A percentile compares a stretch with the other conserved stretches of the same genome.
These are phyloP conservation scores for Trogon surrucura DNA, from an alignment of 2,113 vertebrate species.

Conservation along the genomic window DNA sequence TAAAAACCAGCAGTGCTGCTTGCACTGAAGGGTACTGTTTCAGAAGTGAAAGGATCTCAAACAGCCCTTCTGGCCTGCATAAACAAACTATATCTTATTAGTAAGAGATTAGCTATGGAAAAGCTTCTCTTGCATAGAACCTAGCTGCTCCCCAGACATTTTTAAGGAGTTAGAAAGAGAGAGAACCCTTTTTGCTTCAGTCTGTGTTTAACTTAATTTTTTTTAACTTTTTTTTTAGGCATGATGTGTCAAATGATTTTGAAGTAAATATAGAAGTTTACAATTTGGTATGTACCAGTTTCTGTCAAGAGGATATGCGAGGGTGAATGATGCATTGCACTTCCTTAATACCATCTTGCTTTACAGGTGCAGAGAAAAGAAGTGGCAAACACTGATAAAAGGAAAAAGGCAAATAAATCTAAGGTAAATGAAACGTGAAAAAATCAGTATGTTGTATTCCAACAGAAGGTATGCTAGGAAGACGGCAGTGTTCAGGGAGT, in stretches of 20 bases:
- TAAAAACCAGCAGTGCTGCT: background rate
- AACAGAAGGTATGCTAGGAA: background rate
- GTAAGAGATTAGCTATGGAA: background rate
- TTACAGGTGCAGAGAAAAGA: constrained; percentile 90
- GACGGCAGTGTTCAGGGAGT: background rate
- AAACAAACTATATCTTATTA: background rate
- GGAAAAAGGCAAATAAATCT: constrained; percentile 90
- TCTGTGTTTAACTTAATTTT: background rate
- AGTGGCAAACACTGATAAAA: constrained; percentile 82
- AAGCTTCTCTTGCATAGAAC: background rate
- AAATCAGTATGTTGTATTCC: background rate
- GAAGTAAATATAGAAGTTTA: constrained; percentile 91
- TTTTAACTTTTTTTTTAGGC: constrained; percentile 70
- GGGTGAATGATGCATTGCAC: background rate
- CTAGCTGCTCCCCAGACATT: background rate
- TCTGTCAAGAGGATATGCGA: background rate
- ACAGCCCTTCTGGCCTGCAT: background rate
- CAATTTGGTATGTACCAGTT: constrained; percentile 85
- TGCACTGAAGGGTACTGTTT: background rate
- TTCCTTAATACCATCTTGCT: background rate
- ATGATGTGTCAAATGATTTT: constrained; percentile 90
- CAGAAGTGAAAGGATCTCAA: background rate
- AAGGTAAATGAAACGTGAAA: constrained; percentile 81
- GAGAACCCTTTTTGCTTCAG: background rate
- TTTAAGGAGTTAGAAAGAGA: background rate